These are phyloP conservation scores for Nomada fabriciana DNA, from an alignment of 2,888 invertebrate species.

Conservation along the genomic window DNA sequence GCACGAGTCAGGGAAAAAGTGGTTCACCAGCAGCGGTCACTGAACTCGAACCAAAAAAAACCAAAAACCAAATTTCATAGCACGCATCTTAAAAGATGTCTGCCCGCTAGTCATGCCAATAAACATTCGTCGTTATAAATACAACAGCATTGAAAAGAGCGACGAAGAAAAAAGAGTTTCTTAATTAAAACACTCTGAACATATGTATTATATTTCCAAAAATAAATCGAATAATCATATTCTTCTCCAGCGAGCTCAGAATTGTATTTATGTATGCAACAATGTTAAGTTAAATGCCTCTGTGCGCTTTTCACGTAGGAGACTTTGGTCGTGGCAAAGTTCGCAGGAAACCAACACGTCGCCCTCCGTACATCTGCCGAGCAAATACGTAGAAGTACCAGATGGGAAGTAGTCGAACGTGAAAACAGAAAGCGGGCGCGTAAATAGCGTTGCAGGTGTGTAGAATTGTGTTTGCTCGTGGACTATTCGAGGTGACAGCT, in stretches of 20 bases:
- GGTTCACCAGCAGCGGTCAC: conserved; percentile 84
- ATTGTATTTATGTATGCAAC: too few species aligned
- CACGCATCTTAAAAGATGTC: not conserved
- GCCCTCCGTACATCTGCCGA: not conserved
- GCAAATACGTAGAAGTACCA: not conserved
- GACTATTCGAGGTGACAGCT: conserved; percentile 17
- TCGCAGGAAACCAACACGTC: not conserved
- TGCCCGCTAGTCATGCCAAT: not conserved
- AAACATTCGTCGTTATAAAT: not conserved
- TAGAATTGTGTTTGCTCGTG: conserved; percentile 25
- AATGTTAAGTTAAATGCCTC: not conserved
- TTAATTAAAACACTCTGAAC: too few species aligned
- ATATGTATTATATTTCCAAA: too few species aligned
- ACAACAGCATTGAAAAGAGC: too few species aligned
- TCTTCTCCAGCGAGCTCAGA: too few species aligned
- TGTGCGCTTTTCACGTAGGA: not conserved
- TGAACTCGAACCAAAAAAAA: conserved; percentile 21
- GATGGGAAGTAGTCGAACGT: conserved; percentile 7
- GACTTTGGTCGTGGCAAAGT: not conserved
- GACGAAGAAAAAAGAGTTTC: too few species aligned
- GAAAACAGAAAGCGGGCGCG: conserved; percentile 22
- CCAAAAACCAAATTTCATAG: not conserved
- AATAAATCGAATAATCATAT: too few species aligned
- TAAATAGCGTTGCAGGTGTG: conserved; percentile 38
- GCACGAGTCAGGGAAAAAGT: conserved; percentile 86